Evolutionary conservation across 2,113 vertebrate species (phyloP).

Genomic region (Halichoerus grypus): DNA sequence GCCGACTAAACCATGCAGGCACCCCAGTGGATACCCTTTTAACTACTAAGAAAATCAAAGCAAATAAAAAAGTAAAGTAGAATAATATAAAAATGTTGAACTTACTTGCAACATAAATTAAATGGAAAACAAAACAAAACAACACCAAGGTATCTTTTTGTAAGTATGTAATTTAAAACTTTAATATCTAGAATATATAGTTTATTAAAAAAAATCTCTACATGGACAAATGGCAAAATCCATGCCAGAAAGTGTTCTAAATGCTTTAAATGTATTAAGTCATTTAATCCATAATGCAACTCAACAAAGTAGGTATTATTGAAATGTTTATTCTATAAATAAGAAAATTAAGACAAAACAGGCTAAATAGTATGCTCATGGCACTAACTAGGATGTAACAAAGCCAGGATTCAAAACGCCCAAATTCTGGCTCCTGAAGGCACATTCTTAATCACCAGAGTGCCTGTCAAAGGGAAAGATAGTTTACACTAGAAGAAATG

Average conservation of each 20-base stretch:
- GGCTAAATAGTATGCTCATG: not conserved
- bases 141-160: not conserved
- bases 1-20: not conserved
- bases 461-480: constrained; percentile 7
- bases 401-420: not conserved
- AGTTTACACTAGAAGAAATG: constrained; percentile 39
- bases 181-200: not conserved
- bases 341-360: constrained; percentile 4
- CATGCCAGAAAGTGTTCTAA: not conserved
- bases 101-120: not conserved
- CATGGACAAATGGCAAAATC: not conserved
- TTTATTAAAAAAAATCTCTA: not conserved
- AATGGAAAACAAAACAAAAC: not conserved
- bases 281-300: not conserved
- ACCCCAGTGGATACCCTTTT: not conserved
- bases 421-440: not conserved
- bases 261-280: constrained; percentile 34
- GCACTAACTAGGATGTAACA: not conserved
- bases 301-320: not conserved
- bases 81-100: not conserved
- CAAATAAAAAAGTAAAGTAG: constrained; percentile 39
- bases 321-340: not conserved
- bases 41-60: constrained; percentile 42
- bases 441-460: not conserved
- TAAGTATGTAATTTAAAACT: not conserved